These are phyloP conservation scores for Eudemis profundana DNA, from an alignment of 2,888 invertebrate genomes.

Conservation along the genomic window DNA sequence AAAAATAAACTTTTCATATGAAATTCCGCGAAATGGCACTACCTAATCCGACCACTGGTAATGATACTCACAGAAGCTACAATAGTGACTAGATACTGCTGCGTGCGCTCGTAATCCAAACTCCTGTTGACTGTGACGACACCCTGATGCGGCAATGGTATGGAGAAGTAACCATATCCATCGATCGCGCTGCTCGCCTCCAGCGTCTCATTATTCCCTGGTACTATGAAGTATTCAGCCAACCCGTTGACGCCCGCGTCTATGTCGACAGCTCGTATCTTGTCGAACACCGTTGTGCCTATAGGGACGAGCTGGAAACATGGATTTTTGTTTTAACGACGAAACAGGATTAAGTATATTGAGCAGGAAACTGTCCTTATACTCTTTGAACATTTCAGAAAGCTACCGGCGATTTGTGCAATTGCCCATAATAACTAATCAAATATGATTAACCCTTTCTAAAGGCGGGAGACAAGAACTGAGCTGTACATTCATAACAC, in stretches of 20 bases:
- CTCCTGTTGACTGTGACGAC: conserved; percentile 94
- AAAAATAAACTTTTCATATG: too few relatives aligned
- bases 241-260: conserved; percentile 96
- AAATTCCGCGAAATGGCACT: too few relatives aligned
- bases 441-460: too few relatives aligned
- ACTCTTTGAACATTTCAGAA: too few relatives aligned
- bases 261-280: conserved; percentile 91
- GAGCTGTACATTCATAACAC: too few relatives aligned
- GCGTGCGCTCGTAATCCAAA: conserved; percentile 94
- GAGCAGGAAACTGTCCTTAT: neutral
- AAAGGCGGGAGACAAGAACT: too few relatives aligned
- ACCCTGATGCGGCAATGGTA: conserved; percentile 95
- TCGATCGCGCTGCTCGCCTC: conserved; percentile 87
- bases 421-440: too few relatives aligned
- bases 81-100: conserved; percentile 94
- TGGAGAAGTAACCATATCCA: conserved; percentile 93
- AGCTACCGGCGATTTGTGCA: too few relatives aligned
- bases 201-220: conserved; percentile 82
- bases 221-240: conserved; percentile 93
- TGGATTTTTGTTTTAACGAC: conserved; percentile 32
- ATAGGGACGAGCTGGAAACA: conserved; percentile 92
- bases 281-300: conserved; percentile 93
- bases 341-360: neutral
- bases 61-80: conserved; percentile 92
- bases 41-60: too few relatives aligned